phyloP scores from a whole-genome alignment of 2,888 invertebrate genomes.

The Hypena proboscidalis region DNA sequence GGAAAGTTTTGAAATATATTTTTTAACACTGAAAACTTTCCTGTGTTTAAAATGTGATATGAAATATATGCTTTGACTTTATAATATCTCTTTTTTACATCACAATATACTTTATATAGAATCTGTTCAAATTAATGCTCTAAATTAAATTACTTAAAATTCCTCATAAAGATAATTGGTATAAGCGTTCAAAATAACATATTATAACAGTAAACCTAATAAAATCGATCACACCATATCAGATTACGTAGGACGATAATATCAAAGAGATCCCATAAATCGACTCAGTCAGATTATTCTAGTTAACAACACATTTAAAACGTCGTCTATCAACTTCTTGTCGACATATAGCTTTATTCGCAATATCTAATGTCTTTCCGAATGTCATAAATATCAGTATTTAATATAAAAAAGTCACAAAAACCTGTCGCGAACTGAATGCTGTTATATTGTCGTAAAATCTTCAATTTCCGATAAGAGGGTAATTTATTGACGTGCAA shows the following conservation, averaged over 20 bases:
- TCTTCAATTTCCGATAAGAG: conserved; percentile 8
- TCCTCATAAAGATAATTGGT: no score
- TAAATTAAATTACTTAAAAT: no score
- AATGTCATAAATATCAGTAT: conserved; percentile 4
- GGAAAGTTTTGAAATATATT: no score
- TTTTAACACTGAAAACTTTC: no score
- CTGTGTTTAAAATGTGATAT: no score
- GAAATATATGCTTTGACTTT: no score
- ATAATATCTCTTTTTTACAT: no score
- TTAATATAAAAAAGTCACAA: conserved; percentile 12
- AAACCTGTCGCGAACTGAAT: conserved; percentile 25
- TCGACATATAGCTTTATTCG: not conserved
- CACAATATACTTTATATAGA: not conserved
- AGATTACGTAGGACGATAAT: not conserved
- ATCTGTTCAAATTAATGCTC: not conserved
- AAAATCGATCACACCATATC: not conserved
- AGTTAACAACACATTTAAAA: conserved; percentile 10
- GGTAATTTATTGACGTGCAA: conserved; percentile 13
- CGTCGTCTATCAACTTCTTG: conserved; percentile 3
- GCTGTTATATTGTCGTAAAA: conserved; percentile 16
- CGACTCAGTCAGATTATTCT: not conserved
- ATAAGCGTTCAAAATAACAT: no score
- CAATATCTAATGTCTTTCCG: conserved; percentile 5
- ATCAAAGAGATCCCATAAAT: conserved; percentile 2
- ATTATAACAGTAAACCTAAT: no score